Evolutionary conservation across 2,113 vertebrate genomes (phyloP).

Genomic region (Tautogolabrus adspersus): DNA sequence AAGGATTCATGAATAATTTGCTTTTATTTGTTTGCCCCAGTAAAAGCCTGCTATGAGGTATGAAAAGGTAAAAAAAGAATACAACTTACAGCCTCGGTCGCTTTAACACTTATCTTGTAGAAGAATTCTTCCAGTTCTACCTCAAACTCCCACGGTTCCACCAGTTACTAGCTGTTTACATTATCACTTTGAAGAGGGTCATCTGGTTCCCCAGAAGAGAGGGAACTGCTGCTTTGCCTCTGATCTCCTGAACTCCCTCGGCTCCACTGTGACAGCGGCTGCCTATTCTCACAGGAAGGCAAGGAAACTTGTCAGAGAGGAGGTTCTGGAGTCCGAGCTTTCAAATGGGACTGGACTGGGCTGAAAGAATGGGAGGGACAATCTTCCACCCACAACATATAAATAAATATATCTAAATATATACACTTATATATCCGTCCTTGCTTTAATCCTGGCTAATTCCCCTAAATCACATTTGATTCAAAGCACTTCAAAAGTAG

Average conservation of each 20-base stretch:
- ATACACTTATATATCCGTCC: neutral
- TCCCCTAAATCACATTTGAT: slow-evolving; percentile 4
- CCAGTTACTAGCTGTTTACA: slow-evolving; percentile 74
- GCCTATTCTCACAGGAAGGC: slow-evolving; percentile 72
- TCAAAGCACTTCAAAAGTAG: neutral
- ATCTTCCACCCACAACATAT: slow-evolving; percentile 25
- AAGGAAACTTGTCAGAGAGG: slow-evolving; percentile 64
- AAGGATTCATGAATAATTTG: slow-evolving; percentile 17
- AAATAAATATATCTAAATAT: neutral
- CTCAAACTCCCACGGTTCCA: slow-evolving; percentile 71
- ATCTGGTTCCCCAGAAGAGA: slow-evolving; percentile 70
- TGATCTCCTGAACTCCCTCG: slow-evolving; percentile 72
- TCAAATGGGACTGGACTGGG: slow-evolving; percentile 40
- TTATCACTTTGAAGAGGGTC: slow-evolving; percentile 77
- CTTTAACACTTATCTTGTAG: slow-evolving; percentile 48
- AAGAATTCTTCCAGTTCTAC: slow-evolving; percentile 59
- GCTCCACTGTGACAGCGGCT: slow-evolving; percentile 70
- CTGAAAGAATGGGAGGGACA: slow-evolving; percentile 51
- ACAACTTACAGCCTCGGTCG: slow-evolving; percentile 49
- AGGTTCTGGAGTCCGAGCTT: slow-evolving; percentile 54
- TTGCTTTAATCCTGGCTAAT: slow-evolving; percentile 1
- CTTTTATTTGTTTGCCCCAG: slow-evolving; percentile 27
- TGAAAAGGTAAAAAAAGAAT: slow-evolving; percentile 17
- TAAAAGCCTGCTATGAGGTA: neutral
- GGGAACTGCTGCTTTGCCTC: slow-evolving; percentile 67